Base-by-base conservation (phyloP, 2,888 invertebrate genomes). In the Oscheius sp. region DNA sequence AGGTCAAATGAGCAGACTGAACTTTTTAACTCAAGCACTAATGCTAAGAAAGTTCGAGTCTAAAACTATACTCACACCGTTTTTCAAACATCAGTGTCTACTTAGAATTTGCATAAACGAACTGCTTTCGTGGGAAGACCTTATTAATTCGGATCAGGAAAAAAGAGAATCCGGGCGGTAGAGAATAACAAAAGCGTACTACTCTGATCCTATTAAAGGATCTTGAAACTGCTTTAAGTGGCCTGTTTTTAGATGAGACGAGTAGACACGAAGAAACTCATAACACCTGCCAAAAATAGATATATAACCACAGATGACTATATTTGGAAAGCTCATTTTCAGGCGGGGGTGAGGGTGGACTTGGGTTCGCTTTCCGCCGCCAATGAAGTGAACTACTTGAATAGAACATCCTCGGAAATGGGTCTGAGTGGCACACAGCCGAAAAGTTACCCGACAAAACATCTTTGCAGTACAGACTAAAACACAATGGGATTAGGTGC, bases 311-410 rank as follows among this genome's bases (percentile, higher is more conserved):
- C 13, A 42, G 47, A 63, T 63, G 63, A 63, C 63, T 63, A 63
- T 48, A 63, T 63, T 63, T 63, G 63, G 63, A 63, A 42, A 63
- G 29, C 50, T 63, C 63, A 63, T 63, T 63, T 63, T 63, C 63
- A 48, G 63, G 29, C 7, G 7, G 47, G 48, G 33, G 60, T 60
- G 60, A 63, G 63, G 63, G 50, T 63, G 63, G 50, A 42, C 42
- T n/a, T 4, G 29, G 37, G 37, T 62, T 13, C 11, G 62, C 32
- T 47, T 47, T n/a, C 21, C 63, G 21, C 21, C 63, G 21, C n/a
- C n/a, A 47, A 21, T 63, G 63, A 63, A 60, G 37, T n/a, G 60
- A 42, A 7, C 42, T 42, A 42, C 42, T 42, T 42, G 42, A 42
- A 42, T 42, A 42, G 42, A 7, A 42, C 42, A 42, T 42, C 42